phyloP scores from a whole-genome alignment of 2,888 invertebrate genomes.

The Craniophora ligustri region DNA sequence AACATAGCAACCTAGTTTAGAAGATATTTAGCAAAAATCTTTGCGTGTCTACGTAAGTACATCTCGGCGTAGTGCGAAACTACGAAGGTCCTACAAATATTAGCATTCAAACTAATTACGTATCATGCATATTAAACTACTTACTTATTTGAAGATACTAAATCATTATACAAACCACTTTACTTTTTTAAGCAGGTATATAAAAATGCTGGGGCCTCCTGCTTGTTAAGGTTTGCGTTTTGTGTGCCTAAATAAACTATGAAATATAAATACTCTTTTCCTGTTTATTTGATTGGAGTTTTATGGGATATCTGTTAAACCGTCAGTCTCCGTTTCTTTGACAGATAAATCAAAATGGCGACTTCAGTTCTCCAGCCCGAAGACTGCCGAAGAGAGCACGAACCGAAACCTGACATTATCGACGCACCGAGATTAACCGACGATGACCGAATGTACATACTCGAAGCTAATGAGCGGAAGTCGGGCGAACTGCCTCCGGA shows the following conservation, averaged over 20 bases:
- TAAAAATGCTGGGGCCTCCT: no score
- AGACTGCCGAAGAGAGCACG: constrained; percentile 76
- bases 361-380: constrained; percentile 83
- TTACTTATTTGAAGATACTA: not conserved
- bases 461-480: constrained; percentile 79
- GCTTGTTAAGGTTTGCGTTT: no score
- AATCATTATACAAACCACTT: not conserved
- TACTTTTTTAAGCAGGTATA: no score
- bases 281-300: not conserved
- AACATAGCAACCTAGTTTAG: constrained; percentile 16
- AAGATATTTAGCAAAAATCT: constrained; percentile 20
- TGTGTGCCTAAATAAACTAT: not conserved
- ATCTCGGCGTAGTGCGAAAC: constrained; percentile 25
- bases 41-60: constrained; percentile 27
- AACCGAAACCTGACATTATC: constrained; percentile 70
- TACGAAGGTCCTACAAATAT: constrained; percentile 33
- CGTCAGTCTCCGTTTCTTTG: constrained; percentile 17
- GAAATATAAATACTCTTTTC: not conserved
- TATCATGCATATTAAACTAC: not conserved
- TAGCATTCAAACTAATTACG: constrained; percentile 5
- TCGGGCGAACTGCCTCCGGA: constrained; percentile 86
- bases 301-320: not conserved
- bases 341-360: constrained; percentile 75
- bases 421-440: constrained; percentile 73
- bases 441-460: constrained; percentile 73